These are phyloP conservation scores for Aporrectodea caliginosa DNA, from an alignment of 1,140 invertebrate species.

Conservation along the genomic window DNA sequence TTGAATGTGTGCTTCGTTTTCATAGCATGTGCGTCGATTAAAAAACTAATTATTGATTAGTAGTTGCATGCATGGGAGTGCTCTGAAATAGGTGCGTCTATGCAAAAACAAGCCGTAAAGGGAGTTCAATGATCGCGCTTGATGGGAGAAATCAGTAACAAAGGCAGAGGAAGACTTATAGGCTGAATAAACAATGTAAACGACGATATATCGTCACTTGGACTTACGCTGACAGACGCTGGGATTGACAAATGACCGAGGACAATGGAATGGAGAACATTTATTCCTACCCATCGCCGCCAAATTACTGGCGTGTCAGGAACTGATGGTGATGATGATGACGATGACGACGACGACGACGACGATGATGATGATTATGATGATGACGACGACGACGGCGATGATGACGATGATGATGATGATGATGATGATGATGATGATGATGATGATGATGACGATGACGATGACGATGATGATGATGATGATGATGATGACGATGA, in stretches of 20 bases:
- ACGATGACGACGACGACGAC: neutral
- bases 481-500: slow-evolving; percentile 23
- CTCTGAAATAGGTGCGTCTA: too few species aligned
- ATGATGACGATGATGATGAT: slow-evolving; percentile 14
- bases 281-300: neutral
- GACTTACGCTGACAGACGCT: neutral
- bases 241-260: neutral
- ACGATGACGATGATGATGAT: slow-evolving; percentile 9
- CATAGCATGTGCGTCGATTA: too few species aligned
- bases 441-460: slow-evolving; percentile 17
- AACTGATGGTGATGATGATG: slow-evolving; percentile 17
- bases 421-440: slow-evolving; percentile 1
- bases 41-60: too few species aligned
- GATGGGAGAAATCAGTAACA: too few species aligned
- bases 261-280: neutral
- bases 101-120: too few species aligned
- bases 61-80: too few species aligned
- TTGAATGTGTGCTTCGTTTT: too few species aligned
- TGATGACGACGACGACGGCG: slow-evolving; percentile 21
- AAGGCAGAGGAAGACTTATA: neutral
- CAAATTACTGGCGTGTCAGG: neutral
- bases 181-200: neutral
- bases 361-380: slow-evolving; percentile 20
- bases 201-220: neutral
- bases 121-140: too few species aligned